phyloP scores from a whole-genome alignment of 2,888 invertebrate species.

The Morpho achilles region DNA sequence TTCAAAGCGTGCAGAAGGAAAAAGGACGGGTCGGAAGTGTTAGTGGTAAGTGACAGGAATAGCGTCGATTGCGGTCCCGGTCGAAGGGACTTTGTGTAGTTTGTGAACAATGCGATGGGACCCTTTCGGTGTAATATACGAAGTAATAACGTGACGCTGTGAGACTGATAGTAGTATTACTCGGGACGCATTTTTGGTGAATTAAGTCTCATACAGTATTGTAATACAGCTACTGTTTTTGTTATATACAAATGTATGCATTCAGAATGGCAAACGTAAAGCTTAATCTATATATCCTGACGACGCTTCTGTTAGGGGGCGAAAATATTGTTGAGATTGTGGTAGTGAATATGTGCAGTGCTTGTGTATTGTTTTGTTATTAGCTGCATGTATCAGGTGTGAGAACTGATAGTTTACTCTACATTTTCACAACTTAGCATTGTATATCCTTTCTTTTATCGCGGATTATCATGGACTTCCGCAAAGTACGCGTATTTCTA shows the following conservation, averaged over 20 bases:
- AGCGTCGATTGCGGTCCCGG: slow-evolving; percentile 58
- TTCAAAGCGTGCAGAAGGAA: slow-evolving; percentile 58
- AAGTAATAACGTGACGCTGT: slow-evolving; percentile 30
- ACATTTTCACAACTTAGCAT: too few relatives aligned
- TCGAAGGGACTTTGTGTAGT: slow-evolving; percentile 66
- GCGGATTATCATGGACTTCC: too few relatives aligned
- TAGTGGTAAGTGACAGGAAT: slow-evolving; percentile 69
- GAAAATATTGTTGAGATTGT: too few relatives aligned
- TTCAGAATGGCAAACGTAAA: background rate
- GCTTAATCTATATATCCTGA: too few relatives aligned
- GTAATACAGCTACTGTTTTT: background rate
- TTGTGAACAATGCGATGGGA: slow-evolving; percentile 22
- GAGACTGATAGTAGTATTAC: slow-evolving; percentile 71
- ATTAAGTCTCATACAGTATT: slow-evolving; percentile 24
- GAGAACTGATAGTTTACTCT: too few relatives aligned
- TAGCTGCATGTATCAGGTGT: too few relatives aligned
- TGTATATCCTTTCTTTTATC: too few relatives aligned
- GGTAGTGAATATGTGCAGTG: too few relatives aligned
- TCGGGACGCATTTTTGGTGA: slow-evolving; percentile 19
- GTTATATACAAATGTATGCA: background rate
- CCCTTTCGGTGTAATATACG: slow-evolving; percentile 19
- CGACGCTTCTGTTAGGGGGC: too few relatives aligned
- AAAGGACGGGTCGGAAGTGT: slow-evolving; percentile 63
- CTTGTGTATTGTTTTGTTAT: too few relatives aligned
- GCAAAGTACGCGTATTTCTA: too few relatives aligned